A percentile compares a stretch with the other conserved stretches of the same genome.
phyloP scores from a whole-genome alignment of 2,888 invertebrate genomes.

The Acronicta aceris region DNA sequence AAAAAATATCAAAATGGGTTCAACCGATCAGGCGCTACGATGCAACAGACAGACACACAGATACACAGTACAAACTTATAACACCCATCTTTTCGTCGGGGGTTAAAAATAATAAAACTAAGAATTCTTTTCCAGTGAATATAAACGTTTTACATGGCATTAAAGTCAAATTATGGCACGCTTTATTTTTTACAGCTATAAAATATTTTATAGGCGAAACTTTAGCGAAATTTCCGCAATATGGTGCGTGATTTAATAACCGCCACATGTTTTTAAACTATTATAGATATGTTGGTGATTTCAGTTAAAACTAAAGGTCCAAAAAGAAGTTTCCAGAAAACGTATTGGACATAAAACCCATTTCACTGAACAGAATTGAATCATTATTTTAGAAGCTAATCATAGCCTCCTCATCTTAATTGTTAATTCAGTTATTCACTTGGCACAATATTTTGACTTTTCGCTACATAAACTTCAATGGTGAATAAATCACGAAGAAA shows the following conservation, averaged over 20 bases:
- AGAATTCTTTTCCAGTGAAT: background rate
- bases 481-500: constrained; percentile 76
- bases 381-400: constrained; percentile 1
- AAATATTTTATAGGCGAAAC: constrained; percentile 64
- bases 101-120: constrained; percentile 3
- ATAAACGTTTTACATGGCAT: constrained; percentile 39
- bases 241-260: constrained; percentile 71
- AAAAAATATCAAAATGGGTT: no score
- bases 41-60: no score
- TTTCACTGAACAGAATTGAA: background rate
- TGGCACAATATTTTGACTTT: constrained; percentile 66
- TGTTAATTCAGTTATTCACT: constrained; percentile 24
- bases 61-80: no score
- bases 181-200: constrained; percentile 58
- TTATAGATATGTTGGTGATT: constrained; percentile 56
- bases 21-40: no score
- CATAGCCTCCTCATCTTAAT: constrained; percentile 19
- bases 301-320: constrained; percentile 23
- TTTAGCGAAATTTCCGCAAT: constrained; percentile 66
- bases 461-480: constrained; percentile 77
- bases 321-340: constrained; percentile 6
- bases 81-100: no score
- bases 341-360: background rate
- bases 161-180: constrained; percentile 49
- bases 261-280: constrained; percentile 61